Evolutionary conservation across 2,797 vertebrate species (phyloP).

Genomic region (Neolamprologus multifasciatus): DNA sequence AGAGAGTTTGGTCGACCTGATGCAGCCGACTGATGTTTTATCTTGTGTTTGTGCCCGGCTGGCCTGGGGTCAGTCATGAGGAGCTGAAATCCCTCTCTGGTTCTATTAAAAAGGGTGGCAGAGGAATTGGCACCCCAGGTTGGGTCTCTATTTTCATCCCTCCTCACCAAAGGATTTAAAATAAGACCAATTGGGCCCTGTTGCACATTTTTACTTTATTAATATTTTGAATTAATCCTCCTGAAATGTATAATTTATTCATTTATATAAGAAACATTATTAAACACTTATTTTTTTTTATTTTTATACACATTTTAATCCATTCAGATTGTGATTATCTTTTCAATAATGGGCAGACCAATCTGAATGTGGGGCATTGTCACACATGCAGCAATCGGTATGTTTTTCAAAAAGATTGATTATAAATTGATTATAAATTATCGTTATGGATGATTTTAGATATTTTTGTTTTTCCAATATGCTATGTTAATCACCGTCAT

Average conservation of each 20-base stretch:
- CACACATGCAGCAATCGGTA: not conserved
- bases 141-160: not conserved
- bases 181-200: not conserved
- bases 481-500: not conserved
- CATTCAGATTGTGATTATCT: not conserved
- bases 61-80: not conserved
- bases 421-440: not conserved
- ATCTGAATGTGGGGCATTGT: not conserved
- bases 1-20: constrained; percentile 8
- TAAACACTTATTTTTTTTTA: not conserved
- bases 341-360: not conserved
- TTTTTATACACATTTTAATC: not conserved
- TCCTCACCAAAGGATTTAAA: not conserved
- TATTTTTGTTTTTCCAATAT: not conserved
- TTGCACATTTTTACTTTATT: not conserved
- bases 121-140: not conserved
- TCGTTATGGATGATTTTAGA: not conserved
- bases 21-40: constrained; percentile 21
- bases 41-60: not conserved
- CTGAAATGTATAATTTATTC: not conserved
- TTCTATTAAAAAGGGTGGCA: not conserved
- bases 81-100: not conserved
- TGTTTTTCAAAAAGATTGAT: not conserved
- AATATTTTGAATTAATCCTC: not conserved
- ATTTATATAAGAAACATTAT: not conserved